phyloP scores from a whole-genome alignment of 64 coral and sea anemone species.

The Stichodactyla mertensii region DNA sequence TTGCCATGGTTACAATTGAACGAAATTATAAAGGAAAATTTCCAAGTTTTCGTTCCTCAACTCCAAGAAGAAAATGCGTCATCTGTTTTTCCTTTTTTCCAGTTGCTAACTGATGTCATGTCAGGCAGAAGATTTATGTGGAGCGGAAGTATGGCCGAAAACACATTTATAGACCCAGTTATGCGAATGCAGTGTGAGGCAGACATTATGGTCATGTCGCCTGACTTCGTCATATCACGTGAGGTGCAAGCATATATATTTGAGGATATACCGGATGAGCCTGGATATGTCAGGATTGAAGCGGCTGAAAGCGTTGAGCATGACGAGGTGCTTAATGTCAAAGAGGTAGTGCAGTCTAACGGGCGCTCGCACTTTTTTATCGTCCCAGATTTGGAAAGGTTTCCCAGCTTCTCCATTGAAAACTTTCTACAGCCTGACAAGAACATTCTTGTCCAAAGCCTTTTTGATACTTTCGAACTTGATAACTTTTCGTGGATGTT shows the following conservation, averaged over 20 bases:
- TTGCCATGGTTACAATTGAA: background rate
- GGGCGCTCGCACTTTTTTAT: background rate
- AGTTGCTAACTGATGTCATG: background rate
- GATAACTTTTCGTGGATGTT: background rate
- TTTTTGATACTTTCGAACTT: slow-evolving; percentile 9
- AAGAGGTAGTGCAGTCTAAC: background rate
- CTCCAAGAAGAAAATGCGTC: background rate
- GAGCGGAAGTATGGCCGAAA: slow-evolving; percentile 30
- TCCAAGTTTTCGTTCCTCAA: background rate
- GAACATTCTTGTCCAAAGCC: slow-evolving; percentile 10
- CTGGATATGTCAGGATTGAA: background rate
- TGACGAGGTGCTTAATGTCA: background rate
- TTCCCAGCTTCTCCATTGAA: background rate
- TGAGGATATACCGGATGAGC: slow-evolving; percentile 9
- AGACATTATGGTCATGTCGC: background rate
- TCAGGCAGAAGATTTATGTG: background rate
- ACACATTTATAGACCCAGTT: background rate
- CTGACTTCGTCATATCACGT: background rate
- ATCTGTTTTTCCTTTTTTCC: background rate
- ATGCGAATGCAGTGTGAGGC: background rate
- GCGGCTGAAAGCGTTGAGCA: background rate
- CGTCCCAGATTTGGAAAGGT: background rate
- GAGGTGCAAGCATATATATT: background rate
- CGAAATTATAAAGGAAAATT: background rate
- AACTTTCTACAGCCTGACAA: background rate